These are phyloP conservation scores for Odontesthes bonariensis DNA, from an alignment of 2,113 vertebrate genomes.

Conservation along the genomic window DNA sequence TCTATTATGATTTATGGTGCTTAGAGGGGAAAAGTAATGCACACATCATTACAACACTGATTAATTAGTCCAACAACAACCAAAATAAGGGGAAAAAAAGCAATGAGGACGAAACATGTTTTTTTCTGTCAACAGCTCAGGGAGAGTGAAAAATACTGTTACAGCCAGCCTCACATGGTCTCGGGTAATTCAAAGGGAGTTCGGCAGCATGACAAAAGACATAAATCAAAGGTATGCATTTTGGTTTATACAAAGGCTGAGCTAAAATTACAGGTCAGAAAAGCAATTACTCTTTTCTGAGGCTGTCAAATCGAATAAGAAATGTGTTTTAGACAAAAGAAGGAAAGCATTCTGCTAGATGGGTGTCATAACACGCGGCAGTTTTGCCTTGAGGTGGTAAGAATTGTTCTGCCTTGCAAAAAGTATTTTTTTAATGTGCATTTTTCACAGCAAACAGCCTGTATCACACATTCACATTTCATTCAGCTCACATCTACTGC, in stretches of 20 bases:
- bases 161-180: slow-evolving; percentile 51
- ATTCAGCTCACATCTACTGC: slow-evolving; percentile 41
- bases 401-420: slow-evolving; percentile 73
- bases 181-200: slow-evolving; percentile 70
- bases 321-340: slow-evolving; percentile 78
- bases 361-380: slow-evolving; percentile 75
- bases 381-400: slow-evolving; percentile 66
- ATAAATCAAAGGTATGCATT: slow-evolving; percentile 75
- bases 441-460: slow-evolving; percentile 52
- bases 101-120: slow-evolving; percentile 25
- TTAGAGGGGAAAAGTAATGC: slow-evolving; percentile 7
- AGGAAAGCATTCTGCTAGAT: slow-evolving; percentile 64
- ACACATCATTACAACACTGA: slow-evolving; percentile 30
- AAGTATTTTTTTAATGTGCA: slow-evolving; percentile 67
- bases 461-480: slow-evolving; percentile 27
- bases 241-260: slow-evolving; percentile 75
- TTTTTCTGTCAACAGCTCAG: slow-evolving; percentile 36
- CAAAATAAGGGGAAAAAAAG: slow-evolving; percentile 13
- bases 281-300: slow-evolving; percentile 82
- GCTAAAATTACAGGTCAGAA: slow-evolving; percentile 81
- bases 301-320: slow-evolving; percentile 79
- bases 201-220: slow-evolving; percentile 74
- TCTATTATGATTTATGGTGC: slow-evolving; percentile 2
- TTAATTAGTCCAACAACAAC: slow-evolving; percentile 38
- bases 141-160: slow-evolving; percentile 40